A percentile compares a stretch with the other conserved stretches of the same genome.
Conservation (phyloP, 2,113 vertebrate genomes). For the Apodemus sylvaticus region DNA sequence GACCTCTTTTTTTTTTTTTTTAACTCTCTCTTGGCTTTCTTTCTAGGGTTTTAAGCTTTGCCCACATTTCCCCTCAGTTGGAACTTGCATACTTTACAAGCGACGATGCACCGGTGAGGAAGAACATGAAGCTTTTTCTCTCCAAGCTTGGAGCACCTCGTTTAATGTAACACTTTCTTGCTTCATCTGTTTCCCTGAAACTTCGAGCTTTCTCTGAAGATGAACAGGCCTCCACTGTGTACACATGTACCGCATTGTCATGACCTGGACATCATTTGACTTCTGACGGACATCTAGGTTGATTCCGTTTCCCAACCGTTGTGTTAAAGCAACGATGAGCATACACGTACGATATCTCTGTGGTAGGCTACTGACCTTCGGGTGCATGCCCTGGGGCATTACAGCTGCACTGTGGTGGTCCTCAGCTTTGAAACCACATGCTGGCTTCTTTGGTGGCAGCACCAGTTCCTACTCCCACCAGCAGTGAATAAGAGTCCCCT, state of each 20-base stretch:
- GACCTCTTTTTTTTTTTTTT: background rate
- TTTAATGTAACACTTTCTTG: background rate
- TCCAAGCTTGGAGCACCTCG: background rate
- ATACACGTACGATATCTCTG: background rate
- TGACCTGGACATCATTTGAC: background rate
- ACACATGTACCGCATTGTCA: background rate
- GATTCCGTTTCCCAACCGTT: background rate
- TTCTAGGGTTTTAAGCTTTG: background rate
- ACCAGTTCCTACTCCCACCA: no score
- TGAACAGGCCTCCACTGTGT: background rate
- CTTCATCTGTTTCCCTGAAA: background rate
- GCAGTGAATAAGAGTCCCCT: no score
- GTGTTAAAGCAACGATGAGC: background rate
- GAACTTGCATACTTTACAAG: background rate
- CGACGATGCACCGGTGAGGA: background rate
- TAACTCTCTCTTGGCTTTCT: background rate
- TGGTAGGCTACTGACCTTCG: background rate
- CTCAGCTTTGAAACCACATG: background rate
- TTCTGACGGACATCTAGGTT: background rate
- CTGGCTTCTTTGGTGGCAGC: background rate
- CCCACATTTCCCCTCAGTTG: background rate
- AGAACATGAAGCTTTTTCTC: background rate
- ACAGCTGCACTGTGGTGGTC: background rate
- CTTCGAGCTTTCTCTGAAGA: background rate
- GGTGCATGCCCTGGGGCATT: no score